Evolutionary conservation across 2,888 invertebrate species (phyloP), one percentile per base, ranked within the genome.

Genomic region (Syritta pipiens): DNA sequence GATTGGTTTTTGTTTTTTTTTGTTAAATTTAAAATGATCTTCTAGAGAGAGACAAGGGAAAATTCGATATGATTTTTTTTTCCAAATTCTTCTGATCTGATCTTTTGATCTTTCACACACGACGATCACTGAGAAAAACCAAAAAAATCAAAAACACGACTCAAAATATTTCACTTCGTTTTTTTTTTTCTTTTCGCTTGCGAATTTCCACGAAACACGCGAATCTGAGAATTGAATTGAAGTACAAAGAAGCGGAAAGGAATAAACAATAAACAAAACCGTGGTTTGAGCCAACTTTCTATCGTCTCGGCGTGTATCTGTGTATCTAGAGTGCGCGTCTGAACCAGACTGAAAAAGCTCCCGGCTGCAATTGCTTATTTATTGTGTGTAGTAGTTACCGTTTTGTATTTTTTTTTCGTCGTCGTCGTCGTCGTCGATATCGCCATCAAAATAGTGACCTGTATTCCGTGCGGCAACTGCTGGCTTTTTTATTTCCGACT

Each of bases 321-420:
- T 68, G 62, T 74, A 62, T 42, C 44, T 74, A 57, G 55, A 79
- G 60, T 57, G 74, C 74, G 62, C 79, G 79, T 68, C 62, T 55
- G 46, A 79, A 57, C 49, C 74, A 79, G 60, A 79, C 79, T 79
- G 62, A 74, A 79, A 79, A 79, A 79, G 79, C 79, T 79, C 30
- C 6, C 68, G 28, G 10, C 19, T 26, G 28, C 32, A 57, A 51
- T 49, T 44, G 57, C 67, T 72, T 79, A 74, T 79, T 74, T 79
- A 79, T 74, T 68, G 49, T 35, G 24, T 48, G 59, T 55, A 49
- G 28, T 17, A 40, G 57, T 51, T 44, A 51, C 26, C 20, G 68
- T 63, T 55, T 48, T 57, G 32, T 44, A 51, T 5, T 40, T 4
- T 30, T 28, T 17, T 49, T 30, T 32, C 48, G 37, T 60, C 44